Percentiles rank a stretch among this genome's conserved stretches.
Conservation (phyloP, 2,888 invertebrate genomes). For the Philereme transversata region DNA sequence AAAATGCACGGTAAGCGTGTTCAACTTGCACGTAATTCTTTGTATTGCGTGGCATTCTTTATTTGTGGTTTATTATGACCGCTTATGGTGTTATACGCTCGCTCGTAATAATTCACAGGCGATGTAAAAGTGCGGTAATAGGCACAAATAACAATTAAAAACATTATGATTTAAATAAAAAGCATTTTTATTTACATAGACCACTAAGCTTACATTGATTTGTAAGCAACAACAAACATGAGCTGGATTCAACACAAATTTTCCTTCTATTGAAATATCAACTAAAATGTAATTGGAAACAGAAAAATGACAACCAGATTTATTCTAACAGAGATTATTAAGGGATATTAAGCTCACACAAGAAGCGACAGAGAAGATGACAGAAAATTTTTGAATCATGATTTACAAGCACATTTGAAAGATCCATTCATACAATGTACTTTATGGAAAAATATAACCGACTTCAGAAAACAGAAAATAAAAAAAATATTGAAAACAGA, state of each 20-base stretch:
- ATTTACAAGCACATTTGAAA: constrained; percentile 14
- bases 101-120: neutral
- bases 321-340: constrained; percentile 7
- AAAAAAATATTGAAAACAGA: no score
- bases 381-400: neutral
- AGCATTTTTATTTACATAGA: neutral
- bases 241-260: constrained; percentile 6
- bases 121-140: neutral
- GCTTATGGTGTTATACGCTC: constrained; percentile 12
- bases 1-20: constrained; percentile 8
- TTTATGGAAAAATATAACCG: no score
- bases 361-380: constrained; percentile 8
- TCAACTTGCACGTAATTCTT: constrained; percentile 11
- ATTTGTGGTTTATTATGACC: constrained; percentile 10
- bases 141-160: neutral
- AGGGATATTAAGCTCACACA: constrained; percentile 4
- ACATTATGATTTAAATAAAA: neutral
- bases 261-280: neutral
- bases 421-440: neutral
- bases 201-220: constrained; percentile 14
- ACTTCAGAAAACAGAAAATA: no score
- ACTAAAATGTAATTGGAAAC: constrained; percentile 3
- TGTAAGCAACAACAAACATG: constrained; percentile 13
- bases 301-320: constrained; percentile 1
- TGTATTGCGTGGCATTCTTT: constrained; percentile 8